Evolutionary conservation across 2,113 vertebrate species (phyloP).

Genomic region (Propithecus coquereli): DNA sequence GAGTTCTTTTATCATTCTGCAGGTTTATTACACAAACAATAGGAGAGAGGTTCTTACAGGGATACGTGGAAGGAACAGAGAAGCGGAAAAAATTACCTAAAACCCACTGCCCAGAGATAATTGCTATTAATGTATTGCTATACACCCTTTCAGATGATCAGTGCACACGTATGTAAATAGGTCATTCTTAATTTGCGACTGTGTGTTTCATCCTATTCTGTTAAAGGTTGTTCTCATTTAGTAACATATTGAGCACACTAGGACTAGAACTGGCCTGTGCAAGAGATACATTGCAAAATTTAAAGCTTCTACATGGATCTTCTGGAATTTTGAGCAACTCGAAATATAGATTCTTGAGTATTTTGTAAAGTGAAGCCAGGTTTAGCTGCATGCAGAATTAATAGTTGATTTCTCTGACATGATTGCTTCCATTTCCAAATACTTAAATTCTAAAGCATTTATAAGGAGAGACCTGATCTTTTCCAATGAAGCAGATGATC

Average conservation of each 20-base stretch:
- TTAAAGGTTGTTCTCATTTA: not conserved
- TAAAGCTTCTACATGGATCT: not conserved
- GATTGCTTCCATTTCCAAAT: not conserved
- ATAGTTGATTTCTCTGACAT: not conserved
- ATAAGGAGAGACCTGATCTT: not conserved
- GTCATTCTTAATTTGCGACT: not conserved
- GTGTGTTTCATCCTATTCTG: not conserved
- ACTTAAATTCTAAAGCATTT: not conserved
- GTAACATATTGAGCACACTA: not conserved
- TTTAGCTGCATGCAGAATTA: not conserved
- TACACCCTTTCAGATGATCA: not conserved
- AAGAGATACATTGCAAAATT: not conserved
- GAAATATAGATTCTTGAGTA: not conserved
- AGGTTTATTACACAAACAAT: not conserved
- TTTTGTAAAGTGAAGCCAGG: conserved; percentile 3
- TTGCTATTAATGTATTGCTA: not conserved
- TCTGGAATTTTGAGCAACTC: conserved; percentile 7
- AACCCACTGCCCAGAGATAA: not conserved
- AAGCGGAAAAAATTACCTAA: conserved; percentile 20
- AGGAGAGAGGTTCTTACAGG: not conserved
- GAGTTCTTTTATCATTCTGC: not conserved
- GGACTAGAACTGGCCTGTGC: not conserved
- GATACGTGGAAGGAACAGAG: not conserved
- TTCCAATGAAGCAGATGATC: not conserved
- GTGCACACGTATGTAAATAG: not conserved